Base-by-base conservation (phyloP, 2,113 vertebrate genomes). In the Takifugu bimaculatus region DNA sequence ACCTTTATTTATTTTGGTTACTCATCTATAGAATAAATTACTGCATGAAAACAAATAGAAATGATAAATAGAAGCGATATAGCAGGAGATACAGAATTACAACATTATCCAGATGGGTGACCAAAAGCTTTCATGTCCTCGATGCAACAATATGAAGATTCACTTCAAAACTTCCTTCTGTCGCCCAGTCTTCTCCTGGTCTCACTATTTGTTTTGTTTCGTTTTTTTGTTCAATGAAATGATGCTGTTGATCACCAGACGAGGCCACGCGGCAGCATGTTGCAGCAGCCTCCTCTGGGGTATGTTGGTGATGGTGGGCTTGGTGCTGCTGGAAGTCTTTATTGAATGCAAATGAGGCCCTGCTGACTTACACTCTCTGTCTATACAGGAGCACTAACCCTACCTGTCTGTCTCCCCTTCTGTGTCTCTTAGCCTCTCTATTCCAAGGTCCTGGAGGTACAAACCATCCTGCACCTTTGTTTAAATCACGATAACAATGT, bases 341-440 rank as follows among this genome's bases (percentile, higher is more conserved):
- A 64, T 71, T 75, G 77, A 86, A 88, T 84, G 87, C 75, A 84
- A 87, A 88, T 87, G 65, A 86, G 69, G 15, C 66, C 28, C 5
- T 4, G 50, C 54, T 58, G 58, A 78, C 20, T 20, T 68, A 75
- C 63, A 61, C 72, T 65, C 66, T 57, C 54, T 54, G 48, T 26
- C 32, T 55, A 57, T 39, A 74, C 48, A 50, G 70, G 28, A 52
- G 25, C 48, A 59, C 70, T 54, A 51, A 72, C 63, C 74, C 70
- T 55, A 51, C 70, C 62, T 55, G 66, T 57, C 62, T 11, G 59
- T 39, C 67, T 51, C 65, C 61, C 58, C 49, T 69, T 44, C 60
- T 12, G 56, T 63, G 57, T 70, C 67, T 58, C 63, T 43, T 15
- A 11, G 60, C 63, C 72, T 42, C 61, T 75, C 70, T 64, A 57